Conservation (phyloP, 2,888 invertebrate species). For the Drosophila merina region DNA sequence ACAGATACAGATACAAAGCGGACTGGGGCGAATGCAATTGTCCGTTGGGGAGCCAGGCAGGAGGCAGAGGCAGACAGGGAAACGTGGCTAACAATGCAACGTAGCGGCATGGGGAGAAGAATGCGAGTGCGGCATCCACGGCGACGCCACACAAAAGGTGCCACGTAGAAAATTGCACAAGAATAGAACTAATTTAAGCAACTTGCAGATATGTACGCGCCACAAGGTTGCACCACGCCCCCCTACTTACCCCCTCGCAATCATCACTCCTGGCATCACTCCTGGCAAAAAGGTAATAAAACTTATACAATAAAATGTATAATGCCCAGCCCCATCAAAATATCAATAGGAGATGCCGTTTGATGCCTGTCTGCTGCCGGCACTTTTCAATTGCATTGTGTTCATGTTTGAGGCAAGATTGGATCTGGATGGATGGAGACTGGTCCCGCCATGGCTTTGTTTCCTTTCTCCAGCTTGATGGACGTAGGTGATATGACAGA, state of each 20-base stretch:
- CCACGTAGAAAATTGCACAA: slow-evolving; percentile 77
- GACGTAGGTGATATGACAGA: slow-evolving; percentile 12
- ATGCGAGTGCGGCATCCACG: slow-evolving; percentile 45
- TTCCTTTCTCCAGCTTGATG: slow-evolving; percentile 4
- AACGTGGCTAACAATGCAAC: slow-evolving; percentile 63
- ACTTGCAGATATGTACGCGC: slow-evolving; percentile 65
- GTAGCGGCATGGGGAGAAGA: slow-evolving; percentile 38
- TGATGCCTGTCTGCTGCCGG: slow-evolving; percentile 34
- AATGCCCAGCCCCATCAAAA: slow-evolving; percentile 3
- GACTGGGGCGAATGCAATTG: slow-evolving; percentile 58
- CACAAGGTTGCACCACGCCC: slow-evolving; percentile 26
- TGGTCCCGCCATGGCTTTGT: background rate
- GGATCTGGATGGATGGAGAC: slow-evolving; percentile 42
- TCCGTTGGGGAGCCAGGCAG: slow-evolving; percentile 30
- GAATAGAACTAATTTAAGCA: slow-evolving; percentile 79
- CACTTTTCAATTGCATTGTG: slow-evolving; percentile 31
- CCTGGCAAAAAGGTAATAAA: slow-evolving; percentile 57
- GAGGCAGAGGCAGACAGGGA: slow-evolving; percentile 18
- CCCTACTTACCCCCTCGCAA: background rate
- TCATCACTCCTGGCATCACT: slow-evolving; percentile 4
- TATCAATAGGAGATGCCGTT: slow-evolving; percentile 30
- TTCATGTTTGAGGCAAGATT: slow-evolving; percentile 39
- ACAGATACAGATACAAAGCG: slow-evolving; percentile 39
- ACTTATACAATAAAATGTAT: slow-evolving; percentile 62
- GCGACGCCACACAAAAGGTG: slow-evolving; percentile 60